A percentile compares a stretch with the other conserved stretches of the same genome.
These are phyloP conservation scores for Tichodroma muraria DNA, from an alignment of 2,113 vertebrate genomes.

Conservation along the genomic window DNA sequence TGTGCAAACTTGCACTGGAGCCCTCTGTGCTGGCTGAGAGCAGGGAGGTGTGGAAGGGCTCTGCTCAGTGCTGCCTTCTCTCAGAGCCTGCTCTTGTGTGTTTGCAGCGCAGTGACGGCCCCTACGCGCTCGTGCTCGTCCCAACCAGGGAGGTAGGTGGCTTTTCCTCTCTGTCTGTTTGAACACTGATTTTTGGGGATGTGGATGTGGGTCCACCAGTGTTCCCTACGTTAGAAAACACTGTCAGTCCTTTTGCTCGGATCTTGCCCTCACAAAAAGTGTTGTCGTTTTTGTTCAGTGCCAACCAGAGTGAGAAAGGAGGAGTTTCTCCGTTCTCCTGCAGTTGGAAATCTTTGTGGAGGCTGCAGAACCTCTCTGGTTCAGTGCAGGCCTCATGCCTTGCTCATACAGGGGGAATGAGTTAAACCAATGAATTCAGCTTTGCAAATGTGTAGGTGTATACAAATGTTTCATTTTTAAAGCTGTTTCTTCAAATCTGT, in stretches of 20 bases:
- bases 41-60: not conserved
- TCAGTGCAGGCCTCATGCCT: not conserved
- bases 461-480: not conserved
- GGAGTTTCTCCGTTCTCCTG: not conserved
- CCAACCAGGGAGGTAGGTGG: slow-evolving; percentile 91
- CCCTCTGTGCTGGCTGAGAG: not conserved
- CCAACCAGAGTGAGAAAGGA: not conserved
- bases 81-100: not conserved
- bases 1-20: not conserved
- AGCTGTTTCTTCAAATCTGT: not conserved
- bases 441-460: not conserved
- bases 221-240: accelerated
- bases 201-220: not conserved
- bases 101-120: slow-evolving; percentile 82
- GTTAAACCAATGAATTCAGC: not conserved
- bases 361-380: not conserved
- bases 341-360: not conserved
- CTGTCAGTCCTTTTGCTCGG: not conserved
- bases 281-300: not conserved
- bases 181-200: not conserved
- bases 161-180: not conserved
- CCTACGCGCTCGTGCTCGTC: slow-evolving; percentile 87
- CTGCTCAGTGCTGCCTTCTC: not conserved
- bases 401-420: not conserved
- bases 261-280: not conserved